Evolutionary conservation across 2,113 vertebrate genomes (phyloP).

Genomic region (Chaetops frenatus): DNA sequence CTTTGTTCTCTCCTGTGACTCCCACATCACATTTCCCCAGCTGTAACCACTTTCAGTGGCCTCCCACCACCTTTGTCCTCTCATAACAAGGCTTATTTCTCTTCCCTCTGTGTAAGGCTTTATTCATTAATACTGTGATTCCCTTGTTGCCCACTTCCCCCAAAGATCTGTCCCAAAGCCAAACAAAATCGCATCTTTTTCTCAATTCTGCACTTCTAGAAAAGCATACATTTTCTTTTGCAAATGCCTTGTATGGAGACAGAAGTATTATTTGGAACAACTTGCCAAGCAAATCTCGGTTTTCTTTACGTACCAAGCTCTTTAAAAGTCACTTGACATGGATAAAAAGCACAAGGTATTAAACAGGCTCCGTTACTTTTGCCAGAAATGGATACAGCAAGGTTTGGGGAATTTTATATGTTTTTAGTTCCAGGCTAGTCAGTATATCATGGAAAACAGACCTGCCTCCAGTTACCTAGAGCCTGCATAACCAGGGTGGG

Average conservation of each 20-base stretch:
- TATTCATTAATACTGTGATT: not conserved
- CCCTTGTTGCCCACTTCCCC: not conserved
- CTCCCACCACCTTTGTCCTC: not conserved
- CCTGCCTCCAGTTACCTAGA: conserved; percentile 6
- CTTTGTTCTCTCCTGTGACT: not conserved
- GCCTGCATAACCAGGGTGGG: not conserved
- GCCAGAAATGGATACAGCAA: not conserved
- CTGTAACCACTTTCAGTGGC: not conserved
- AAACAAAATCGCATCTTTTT: not conserved
- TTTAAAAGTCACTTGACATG: not conserved
- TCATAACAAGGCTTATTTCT: not conserved
- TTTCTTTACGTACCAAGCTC: not conserved
- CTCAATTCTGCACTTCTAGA: not conserved
- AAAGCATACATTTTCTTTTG: not conserved
- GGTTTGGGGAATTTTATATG: not conserved
- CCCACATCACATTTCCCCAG: not conserved
- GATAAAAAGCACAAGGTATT: not conserved
- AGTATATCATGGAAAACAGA: conserved; percentile 39
- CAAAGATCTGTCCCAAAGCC: not conserved
- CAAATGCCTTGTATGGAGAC: not conserved
- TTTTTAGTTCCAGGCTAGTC: not conserved
- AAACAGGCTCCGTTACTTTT: not conserved
- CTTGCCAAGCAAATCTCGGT: not conserved
- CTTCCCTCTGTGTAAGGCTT: not conserved
- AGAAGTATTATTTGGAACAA: not conserved